Conservation (phyloP, 2,113 vertebrate species). For the Pseudorhombus dupliciocellatus region DNA sequence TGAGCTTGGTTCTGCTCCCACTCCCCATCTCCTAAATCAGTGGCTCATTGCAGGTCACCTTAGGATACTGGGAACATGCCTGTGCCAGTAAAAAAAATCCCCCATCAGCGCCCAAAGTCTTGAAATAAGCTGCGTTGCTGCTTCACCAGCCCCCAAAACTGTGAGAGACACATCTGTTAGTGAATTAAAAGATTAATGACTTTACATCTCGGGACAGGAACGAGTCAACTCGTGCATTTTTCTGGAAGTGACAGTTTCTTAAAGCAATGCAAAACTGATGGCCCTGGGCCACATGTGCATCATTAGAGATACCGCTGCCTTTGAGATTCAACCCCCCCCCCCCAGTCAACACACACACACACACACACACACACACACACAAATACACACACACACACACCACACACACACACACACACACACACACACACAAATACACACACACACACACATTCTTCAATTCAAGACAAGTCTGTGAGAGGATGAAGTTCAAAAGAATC, state of each 20-base stretch:
- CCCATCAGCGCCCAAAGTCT: slow-evolving; percentile 22
- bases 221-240: slow-evolving; percentile 37
- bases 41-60: slow-evolving; percentile 32
- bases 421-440: too few species aligned
- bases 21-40: slow-evolving; percentile 7
- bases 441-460: not conserved
- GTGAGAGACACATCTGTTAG: slow-evolving; percentile 31
- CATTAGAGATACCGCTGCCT: slow-evolving; percentile 60
- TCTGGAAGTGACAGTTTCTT: slow-evolving; percentile 52
- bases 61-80: slow-evolving; percentile 20
- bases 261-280: slow-evolving; percentile 52
- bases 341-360: too few species aligned
- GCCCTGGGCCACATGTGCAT: slow-evolving; percentile 58
- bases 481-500: slow-evolving; percentile 55
- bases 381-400: too few species aligned
- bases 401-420: too few species aligned
- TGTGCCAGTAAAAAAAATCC: slow-evolving; percentile 1
- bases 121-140: not conserved
- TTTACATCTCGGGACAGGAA: slow-evolving; percentile 36
- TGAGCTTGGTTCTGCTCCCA: slow-evolving; percentile 7
- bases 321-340: slow-evolving; percentile 33
- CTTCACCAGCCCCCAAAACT: not conserved
- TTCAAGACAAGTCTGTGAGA: slow-evolving; percentile 44
- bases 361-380: too few species aligned
- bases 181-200: slow-evolving; percentile 39